phyloP scores from a whole-genome alignment of 2,888 invertebrate genomes.

The Nysson spinosus region DNA sequence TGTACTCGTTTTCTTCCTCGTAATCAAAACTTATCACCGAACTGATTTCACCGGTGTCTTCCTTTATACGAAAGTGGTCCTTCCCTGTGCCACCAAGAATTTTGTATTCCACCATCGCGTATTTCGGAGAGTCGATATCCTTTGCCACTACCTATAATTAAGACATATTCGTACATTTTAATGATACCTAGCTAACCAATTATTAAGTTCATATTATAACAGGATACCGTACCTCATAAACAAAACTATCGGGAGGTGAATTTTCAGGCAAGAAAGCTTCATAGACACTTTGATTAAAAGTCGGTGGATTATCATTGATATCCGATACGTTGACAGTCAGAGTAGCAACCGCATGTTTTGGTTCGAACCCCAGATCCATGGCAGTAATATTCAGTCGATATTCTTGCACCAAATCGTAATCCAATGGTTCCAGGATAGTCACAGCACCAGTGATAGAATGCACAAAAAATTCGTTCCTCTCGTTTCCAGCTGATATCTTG shows the following conservation, averaged over 20 bases:
- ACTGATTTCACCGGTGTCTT: constrained; percentile 86
- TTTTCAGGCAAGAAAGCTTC: constrained; percentile 91
- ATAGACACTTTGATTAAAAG: constrained; percentile 88
- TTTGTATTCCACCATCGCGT: constrained; percentile 90
- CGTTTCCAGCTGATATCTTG: constrained; percentile 90
- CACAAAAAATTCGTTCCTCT: constrained; percentile 88
- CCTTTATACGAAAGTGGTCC: constrained; percentile 87
- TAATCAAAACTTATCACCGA: constrained; percentile 91
- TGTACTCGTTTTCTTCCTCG: constrained; percentile 88
- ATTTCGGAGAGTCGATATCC: constrained; percentile 92
- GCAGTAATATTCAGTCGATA: constrained; percentile 93
- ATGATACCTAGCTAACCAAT: too few relatives aligned
- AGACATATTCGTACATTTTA: too few relatives aligned
- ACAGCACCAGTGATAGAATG: constrained; percentile 88
- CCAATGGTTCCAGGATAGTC: constrained; percentile 87
- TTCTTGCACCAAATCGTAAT: constrained; percentile 91
- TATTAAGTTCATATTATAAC: background rate
- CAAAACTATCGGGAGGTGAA: constrained; percentile 81
- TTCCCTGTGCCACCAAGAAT: constrained; percentile 87
- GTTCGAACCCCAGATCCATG: constrained; percentile 89
- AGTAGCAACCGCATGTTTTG: constrained; percentile 87
- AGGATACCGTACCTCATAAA: constrained; percentile 33
- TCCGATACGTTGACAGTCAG: constrained; percentile 93
- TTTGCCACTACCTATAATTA: constrained; percentile 81
- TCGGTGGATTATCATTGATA: constrained; percentile 95